Evolutionary conservation across 2,888 invertebrate genomes (phyloP).

Genomic region (Plagodis pulveraria): DNA sequence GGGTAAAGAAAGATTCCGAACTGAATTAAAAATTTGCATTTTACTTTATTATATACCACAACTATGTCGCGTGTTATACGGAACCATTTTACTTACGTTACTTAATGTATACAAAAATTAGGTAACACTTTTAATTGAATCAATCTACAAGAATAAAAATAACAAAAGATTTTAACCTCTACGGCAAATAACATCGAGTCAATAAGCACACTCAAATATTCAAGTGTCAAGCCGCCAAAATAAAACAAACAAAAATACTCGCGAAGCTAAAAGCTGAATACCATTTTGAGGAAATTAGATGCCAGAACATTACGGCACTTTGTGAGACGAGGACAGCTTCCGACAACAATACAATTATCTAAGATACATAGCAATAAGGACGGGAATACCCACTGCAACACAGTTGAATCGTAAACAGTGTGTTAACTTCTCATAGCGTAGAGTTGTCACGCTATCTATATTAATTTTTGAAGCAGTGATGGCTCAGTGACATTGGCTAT

Average conservation of each 20-base stretch:
- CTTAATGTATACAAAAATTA: too few relatives aligned
- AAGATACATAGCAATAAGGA: conserved; percentile 28
- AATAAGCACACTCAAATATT: conserved; percentile 5
- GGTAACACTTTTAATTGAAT: too few relatives aligned
- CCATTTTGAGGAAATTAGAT: conserved; percentile 31
- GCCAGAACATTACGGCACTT: conserved; percentile 24
- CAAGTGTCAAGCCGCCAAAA: conserved; percentile 10
- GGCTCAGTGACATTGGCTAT: too few relatives aligned
- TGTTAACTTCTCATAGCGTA: neutral
- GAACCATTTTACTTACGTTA: too few relatives aligned
- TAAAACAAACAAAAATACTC: conserved; percentile 24
- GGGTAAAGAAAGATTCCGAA: too few relatives aligned
- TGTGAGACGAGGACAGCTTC: conserved; percentile 21
- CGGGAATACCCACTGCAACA: conserved; percentile 10
- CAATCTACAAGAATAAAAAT: too few relatives aligned
- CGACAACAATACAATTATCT: conserved; percentile 33
- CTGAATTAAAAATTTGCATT: too few relatives aligned
- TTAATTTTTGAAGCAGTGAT: too few relatives aligned
- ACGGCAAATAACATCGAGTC: neutral
- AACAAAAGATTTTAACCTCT: too few relatives aligned
- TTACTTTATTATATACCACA: too few relatives aligned
- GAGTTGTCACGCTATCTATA: too few relatives aligned
- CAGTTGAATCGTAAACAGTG: conserved; percentile 17
- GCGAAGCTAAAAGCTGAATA: conserved; percentile 10
- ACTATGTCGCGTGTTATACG: too few relatives aligned